These are phyloP conservation scores for Melieria picta DNA, from an alignment of 2,888 invertebrate species.

Conservation along the genomic window DNA sequence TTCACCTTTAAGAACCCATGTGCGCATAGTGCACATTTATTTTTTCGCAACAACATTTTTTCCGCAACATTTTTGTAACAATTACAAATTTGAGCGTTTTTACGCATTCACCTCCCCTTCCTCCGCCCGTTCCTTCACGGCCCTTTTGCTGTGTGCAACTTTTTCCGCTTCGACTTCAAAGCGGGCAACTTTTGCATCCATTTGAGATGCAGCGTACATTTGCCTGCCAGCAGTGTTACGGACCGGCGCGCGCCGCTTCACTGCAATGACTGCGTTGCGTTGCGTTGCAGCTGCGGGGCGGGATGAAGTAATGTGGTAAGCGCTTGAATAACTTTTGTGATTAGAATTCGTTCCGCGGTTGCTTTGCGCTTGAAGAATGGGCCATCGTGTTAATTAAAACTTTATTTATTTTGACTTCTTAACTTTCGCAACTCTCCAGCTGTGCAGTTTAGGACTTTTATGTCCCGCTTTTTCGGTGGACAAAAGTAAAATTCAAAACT, in stretches of 20 bases:
- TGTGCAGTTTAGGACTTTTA: too few relatives aligned
- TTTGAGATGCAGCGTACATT: not conserved
- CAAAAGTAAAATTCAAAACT: too few relatives aligned
- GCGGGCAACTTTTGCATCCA: not conserved
- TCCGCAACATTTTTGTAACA: constrained; percentile 8
- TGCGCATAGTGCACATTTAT: not conserved
- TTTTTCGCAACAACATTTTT: not conserved
- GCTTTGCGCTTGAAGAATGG: constrained; percentile 11
- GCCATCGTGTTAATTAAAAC: constrained; percentile 29
- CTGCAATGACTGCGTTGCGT: not conserved
- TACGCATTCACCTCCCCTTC: not conserved
- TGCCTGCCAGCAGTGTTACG: too few relatives aligned
- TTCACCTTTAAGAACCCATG: too few relatives aligned
- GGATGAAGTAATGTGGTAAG: not conserved
- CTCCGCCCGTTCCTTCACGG: not conserved
- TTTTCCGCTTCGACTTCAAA: not conserved
- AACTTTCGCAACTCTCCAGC: too few relatives aligned
- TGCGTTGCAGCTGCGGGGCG: not conserved
- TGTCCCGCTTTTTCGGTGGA: too few relatives aligned
- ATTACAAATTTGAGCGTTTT: constrained; percentile 23
- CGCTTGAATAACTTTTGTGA: not conserved
- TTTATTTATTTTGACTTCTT: constrained; percentile 10
- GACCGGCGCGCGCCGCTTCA: not conserved
- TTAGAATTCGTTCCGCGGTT: not conserved
- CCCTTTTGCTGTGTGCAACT: not conserved